Percentiles rank a stretch among this genome's conserved stretches.
Evolutionary conservation across 2,797 vertebrate species (phyloP).

Genomic region (Melanotaenia trifasciata): DNA sequence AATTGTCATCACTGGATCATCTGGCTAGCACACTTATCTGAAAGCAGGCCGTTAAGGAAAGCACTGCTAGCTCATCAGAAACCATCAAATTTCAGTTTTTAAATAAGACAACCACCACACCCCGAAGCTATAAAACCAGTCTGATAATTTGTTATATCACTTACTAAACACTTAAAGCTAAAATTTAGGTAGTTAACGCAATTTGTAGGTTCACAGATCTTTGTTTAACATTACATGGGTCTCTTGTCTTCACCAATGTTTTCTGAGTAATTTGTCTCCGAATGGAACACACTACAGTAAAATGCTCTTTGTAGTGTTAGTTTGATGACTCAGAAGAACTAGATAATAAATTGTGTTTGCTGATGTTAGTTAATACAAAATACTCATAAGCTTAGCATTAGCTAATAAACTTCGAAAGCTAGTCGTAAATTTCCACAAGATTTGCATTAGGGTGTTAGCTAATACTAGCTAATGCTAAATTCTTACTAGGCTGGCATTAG

Average conservation of each 20-base stretch:
- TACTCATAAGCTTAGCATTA: no score
- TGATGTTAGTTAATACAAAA: no score
- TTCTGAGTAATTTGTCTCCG: not conserved
- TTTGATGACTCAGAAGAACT: not conserved
- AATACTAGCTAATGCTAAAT: not conserved
- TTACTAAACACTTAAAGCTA: slow-evolving; percentile 3
- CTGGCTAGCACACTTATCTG: not conserved
- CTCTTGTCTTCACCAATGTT: not conserved
- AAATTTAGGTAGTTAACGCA: not conserved
- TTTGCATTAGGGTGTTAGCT: not conserved
- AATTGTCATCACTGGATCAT: not conserved
- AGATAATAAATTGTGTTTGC: not conserved
- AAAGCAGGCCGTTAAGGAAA: not conserved
- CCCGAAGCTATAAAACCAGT: not conserved
- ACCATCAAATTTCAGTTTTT: not conserved
- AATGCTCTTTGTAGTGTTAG: not conserved
- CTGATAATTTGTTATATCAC: not conserved
- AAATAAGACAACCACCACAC: not conserved
- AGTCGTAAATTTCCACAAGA: not conserved
- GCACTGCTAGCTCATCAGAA: not conserved
- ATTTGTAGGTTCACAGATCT: not conserved
- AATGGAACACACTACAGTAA: not conserved
- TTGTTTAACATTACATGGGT: not conserved
- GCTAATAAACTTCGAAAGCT: no score
- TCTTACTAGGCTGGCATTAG: not conserved